Base-by-base conservation (phyloP, 2,888 invertebrate species). In the Boloria selene region DNA sequence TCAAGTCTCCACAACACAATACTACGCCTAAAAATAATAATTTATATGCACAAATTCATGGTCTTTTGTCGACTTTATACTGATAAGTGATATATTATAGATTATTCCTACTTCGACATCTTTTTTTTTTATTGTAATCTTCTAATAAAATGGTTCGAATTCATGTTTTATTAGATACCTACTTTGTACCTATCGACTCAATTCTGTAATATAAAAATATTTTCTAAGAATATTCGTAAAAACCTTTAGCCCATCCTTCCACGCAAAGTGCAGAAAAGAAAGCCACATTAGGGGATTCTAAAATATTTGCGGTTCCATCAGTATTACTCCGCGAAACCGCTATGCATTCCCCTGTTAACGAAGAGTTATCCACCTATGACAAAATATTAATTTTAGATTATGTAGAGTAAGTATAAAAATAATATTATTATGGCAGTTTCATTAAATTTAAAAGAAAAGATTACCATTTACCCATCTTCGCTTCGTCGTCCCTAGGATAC, bases 201-300 rank as follows among this genome's bases (percentile, higher is more conserved):
- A 42, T 26, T 14, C 4, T 14, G n/a, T 10, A 31, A 7, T 14
- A 4, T 50, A 14, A 4, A 38, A 52, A 60, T 53, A 38, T 13
- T 47, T 31, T n/a, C 38, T 52, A 31, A 17, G 3, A 13, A 66
- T 49, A 13, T 31, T 16, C 13, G 65, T 68, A 56, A 52, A 13
- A 56, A 87, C 98, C 98, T 86, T 95, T 94, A 61, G 97, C 97
- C 80, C 94, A 94, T 80, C 98, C 98, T 92, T 98, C 98, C 52
- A 98, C 97, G 78, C 98, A 98, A 81, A 97, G 96, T 53, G 98
- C 98, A 54, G 98, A 98, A 93, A 98, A 98, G 92, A 98, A 98
- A 64, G 97, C 98, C 77, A 98, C 93, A 86, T 98, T 98, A 79
- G 96, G 95, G 17, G 98, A 98, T 93, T 98, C 98, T 79, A 98